Percentiles rank a stretch among this genome's conserved stretches.
These are phyloP conservation scores for Catocala nupta DNA, from an alignment of 2,888 invertebrate species.

Conservation along the genomic window DNA sequence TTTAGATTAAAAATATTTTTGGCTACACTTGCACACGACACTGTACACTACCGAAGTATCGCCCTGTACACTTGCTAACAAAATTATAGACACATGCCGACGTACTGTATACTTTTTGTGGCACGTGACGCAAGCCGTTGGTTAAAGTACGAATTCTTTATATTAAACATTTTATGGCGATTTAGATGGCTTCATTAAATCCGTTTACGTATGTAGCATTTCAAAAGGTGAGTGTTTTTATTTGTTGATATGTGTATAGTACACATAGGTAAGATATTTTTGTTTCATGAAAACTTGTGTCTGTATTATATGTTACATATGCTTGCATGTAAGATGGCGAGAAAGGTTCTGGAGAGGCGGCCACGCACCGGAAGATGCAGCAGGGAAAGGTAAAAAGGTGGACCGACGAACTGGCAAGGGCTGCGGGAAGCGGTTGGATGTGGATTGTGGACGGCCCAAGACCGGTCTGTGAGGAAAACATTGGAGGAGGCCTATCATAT, in stretches of 20 bases:
- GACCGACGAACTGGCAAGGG: too few relatives aligned
- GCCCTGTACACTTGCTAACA: conserved; percentile 50
- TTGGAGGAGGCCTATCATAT: too few relatives aligned
- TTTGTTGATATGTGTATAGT: neutral
- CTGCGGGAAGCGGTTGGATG: too few relatives aligned
- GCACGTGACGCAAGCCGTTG: conserved; percentile 43
- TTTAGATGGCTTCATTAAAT: conserved; percentile 5
- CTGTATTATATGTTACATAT: too few relatives aligned
- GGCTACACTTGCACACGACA: conserved; percentile 86
- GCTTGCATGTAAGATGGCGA: too few relatives aligned
- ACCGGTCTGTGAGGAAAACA: too few relatives aligned
- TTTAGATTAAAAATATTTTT: conserved; percentile 86
- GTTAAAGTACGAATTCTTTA: conserved; percentile 23
- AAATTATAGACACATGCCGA: conserved; percentile 45
- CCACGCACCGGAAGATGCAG: too few relatives aligned
- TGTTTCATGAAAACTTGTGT: too few relatives aligned
- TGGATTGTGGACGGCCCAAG: too few relatives aligned
- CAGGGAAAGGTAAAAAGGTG: too few relatives aligned
- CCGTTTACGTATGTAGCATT: neutral
- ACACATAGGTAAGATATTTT: too few relatives aligned
- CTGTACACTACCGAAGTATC: conserved; percentile 60
- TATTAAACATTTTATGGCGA: conserved; percentile 10
- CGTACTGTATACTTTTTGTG: conserved; percentile 44
- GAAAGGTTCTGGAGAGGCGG: too few relatives aligned
- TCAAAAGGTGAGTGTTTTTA: neutral